Base-by-base conservation (phyloP, 2,888 invertebrate species). In the Griposia aprilina region DNA sequence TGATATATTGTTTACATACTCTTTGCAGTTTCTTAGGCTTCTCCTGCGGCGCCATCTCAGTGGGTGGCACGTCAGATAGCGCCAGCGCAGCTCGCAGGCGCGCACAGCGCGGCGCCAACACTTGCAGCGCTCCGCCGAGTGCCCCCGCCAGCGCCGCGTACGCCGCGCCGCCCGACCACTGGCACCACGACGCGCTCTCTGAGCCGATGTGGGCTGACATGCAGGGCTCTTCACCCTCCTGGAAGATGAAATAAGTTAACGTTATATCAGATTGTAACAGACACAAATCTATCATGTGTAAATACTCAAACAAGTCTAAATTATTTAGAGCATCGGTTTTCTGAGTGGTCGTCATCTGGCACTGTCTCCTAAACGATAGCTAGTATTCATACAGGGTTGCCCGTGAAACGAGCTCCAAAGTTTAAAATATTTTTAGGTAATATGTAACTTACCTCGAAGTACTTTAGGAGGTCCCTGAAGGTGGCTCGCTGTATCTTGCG, bases 401-500 rank as follows among this genome's bases (percentile, higher is more conserved):
- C 41, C 41, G 41, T 41, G 41, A 41, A 41, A 41, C 41, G 41
- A 41, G 41, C 41, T 41, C 41, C 41, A 41, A 41, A 36, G 41
- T 41, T 41, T 0, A 4, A 41, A 41, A 41, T 41, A 41, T 41
- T 41, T 41, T 41, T 4, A 41, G 41, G 41, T 41, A 7, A 57
- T 60, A 30, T 60, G 13, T 15, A 26, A 60, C 94, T 92, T 90
- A 99, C 99, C 97, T 99, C 99, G 78, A 99, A 98, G 92, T 98
- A 99, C 92, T 98, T 97, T 80, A 99, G 97, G 82, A 99, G 98
- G 93, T 99, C 99, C 72, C 99, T 97, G 96, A 99, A 99, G 86
- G 98, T 99, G 52, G 99, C 99, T 23, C 99, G 97, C 94, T 99
- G 99, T 89, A 98, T 97, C 94, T 99, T 98, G 80, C 99, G 97